Evolutionary conservation across 2,888 invertebrate species (phyloP).

Genomic region (Chrysolina americana): DNA sequence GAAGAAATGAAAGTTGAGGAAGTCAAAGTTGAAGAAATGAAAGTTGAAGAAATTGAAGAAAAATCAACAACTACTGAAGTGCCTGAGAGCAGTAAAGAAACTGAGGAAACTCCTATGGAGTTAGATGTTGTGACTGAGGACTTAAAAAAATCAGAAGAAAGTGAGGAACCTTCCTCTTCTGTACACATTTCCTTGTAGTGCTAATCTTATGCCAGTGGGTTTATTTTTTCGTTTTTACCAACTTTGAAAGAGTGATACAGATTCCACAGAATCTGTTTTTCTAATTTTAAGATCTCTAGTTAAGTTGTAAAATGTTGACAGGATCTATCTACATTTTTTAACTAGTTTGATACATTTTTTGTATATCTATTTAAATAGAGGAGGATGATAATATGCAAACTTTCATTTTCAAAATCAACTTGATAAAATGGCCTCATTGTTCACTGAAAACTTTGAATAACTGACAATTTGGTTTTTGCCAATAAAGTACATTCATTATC

Average conservation of each 20-base stretch:
- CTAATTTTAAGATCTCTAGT: constrained; percentile 32
- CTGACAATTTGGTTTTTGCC: constrained; percentile 1
- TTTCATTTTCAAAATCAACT: not conserved
- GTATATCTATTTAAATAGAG: not conserved
- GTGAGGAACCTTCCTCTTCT: constrained; percentile 44
- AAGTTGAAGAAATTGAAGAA: constrained; percentile 46
- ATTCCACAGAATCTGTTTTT: constrained; percentile 21
- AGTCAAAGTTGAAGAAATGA: constrained; percentile 43
- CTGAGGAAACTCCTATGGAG: constrained; percentile 31
- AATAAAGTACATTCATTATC: constrained; percentile 1
- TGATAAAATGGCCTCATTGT: not conserved
- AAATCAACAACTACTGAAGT: constrained; percentile 50
- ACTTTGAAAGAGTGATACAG: constrained; percentile 24
- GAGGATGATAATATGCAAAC: not conserved
- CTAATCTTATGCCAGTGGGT: not conserved
- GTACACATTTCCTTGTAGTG: constrained; percentile 35
- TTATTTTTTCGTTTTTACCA: constrained; percentile 29
- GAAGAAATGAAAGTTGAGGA: too few relatives aligned
- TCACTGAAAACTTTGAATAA: constrained; percentile 5
- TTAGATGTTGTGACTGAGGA: constrained; percentile 35
- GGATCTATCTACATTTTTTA: constrained; percentile 32
- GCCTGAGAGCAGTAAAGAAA: constrained; percentile 32
- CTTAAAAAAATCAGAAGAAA: constrained; percentile 28
- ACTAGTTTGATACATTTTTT: constrained; percentile 25
- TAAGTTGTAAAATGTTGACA: constrained; percentile 35